A percentile compares a stretch with the other conserved stretches of the same genome.
Conservation (phyloP, 2,888 invertebrate species). For the Neoitamus cyanurus region DNA sequence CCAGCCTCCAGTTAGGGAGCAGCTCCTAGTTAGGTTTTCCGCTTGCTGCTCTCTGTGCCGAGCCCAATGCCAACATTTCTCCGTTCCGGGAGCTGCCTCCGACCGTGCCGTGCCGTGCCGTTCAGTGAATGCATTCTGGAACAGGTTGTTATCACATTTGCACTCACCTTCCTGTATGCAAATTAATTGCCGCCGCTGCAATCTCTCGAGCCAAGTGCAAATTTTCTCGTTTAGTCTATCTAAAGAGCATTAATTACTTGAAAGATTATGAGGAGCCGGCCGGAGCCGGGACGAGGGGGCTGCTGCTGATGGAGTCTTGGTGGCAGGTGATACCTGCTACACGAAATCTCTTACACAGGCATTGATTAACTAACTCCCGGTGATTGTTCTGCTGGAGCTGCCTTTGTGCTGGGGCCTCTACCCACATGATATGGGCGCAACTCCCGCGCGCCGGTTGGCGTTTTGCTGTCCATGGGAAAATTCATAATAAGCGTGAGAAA, state of each 20-base stretch:
- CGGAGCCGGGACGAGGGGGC: not conserved
- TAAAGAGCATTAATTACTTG: conserved; percentile 35
- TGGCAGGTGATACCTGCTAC: not conserved
- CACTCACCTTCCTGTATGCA: conserved; percentile 19
- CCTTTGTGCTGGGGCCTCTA: not conserved
- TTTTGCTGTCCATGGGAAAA: not conserved
- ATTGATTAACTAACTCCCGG: not conserved
- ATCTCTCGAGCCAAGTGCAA: conserved; percentile 38
- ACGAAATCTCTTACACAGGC: not conserved
- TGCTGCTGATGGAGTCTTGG: not conserved
- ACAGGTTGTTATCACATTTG: conserved; percentile 34
- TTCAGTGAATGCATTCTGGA: not conserved
- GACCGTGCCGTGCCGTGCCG: not conserved
- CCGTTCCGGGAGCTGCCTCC: not conserved
- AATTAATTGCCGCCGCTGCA: conserved; percentile 22
- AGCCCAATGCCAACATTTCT: not conserved
- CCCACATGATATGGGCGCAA: not conserved
- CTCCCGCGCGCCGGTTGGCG: not conserved
- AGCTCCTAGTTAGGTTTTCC: not conserved
- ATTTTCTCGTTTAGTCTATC: conserved; percentile 31
- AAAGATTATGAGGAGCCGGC: not conserved
- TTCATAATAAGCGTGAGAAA: not conserved
- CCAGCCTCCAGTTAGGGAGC: not conserved
- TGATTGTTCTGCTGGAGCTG: not conserved
- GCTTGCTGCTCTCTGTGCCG: not conserved